Conservation (phyloP, 2,113 vertebrate genomes). For the Osmerus mordax region DNA sequence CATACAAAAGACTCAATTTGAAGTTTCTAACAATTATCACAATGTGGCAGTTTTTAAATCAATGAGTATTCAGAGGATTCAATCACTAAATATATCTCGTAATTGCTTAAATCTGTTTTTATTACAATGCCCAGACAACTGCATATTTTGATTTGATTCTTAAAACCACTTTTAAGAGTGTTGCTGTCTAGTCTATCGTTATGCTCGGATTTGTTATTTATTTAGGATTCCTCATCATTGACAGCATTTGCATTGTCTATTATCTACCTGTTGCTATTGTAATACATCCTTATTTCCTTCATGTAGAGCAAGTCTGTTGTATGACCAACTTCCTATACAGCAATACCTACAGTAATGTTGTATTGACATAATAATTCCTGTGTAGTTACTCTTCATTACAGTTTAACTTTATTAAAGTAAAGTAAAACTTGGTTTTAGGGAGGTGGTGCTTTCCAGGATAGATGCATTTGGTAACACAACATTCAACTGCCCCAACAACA, state of each 20-base stretch:
- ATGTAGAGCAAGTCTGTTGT: too few species aligned
- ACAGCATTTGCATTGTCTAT: too few species aligned
- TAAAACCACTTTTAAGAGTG: neutral
- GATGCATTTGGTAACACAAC: neutral
- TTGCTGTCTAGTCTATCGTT: neutral
- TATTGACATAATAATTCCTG: neutral
- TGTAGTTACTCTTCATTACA: neutral
- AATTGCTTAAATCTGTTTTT: conserved; percentile 34
- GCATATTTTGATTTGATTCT: conserved; percentile 22
- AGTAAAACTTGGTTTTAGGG: neutral
- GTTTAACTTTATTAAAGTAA: neutral
- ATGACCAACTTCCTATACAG: too few species aligned
- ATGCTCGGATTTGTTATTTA: neutral
- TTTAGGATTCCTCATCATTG: neutral
- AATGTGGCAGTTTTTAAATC: conserved; percentile 24
- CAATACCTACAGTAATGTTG: too few species aligned
- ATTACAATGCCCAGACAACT: conserved; percentile 11
- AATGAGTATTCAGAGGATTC: conserved; percentile 26
- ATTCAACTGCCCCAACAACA: too few species aligned
- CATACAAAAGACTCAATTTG: conserved; percentile 29
- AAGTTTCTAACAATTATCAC: conserved; percentile 28
- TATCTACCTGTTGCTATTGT: too few species aligned
- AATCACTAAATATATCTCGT: conserved; percentile 26
- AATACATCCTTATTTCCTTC: too few species aligned
- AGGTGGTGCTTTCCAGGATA: neutral